Evolutionary conservation across 2,888 invertebrate species (phyloP).

Genomic region (Mimas tiliae): DNA sequence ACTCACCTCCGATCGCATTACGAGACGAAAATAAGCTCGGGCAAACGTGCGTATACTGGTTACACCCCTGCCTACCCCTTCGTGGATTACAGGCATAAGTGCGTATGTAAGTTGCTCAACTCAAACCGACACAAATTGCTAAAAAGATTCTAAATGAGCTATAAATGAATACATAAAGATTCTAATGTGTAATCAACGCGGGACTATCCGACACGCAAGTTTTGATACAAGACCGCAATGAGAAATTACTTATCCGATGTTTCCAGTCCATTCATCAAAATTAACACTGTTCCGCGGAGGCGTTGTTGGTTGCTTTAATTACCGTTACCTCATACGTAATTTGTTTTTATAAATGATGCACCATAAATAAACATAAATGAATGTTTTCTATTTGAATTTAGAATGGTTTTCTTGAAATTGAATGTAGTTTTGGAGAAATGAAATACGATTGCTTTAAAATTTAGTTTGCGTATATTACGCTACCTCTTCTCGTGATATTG

Average conservation of each 20-base stretch:
- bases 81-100: no score
- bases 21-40: no score
- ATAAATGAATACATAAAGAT: constrained; percentile 31
- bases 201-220: constrained; percentile 29
- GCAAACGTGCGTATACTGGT: no score
- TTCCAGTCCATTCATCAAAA: constrained; percentile 65
- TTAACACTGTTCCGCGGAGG: constrained; percentile 48
- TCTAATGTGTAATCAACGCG: constrained; percentile 23
- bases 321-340: constrained; percentile 52
- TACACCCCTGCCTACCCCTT: no score
- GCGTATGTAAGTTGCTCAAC: no score
- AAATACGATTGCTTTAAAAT: background rate
- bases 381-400: constrained; percentile 1
- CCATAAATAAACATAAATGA: constrained; percentile 12
- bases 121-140: background rate
- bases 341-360: constrained; percentile 29
- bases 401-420: background rate
- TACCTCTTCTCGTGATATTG: no score
- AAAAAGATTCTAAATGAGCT: constrained; percentile 10
- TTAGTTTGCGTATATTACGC: background rate
- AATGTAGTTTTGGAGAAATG: background rate
- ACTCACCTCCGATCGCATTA: no score
- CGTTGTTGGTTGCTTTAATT: constrained; percentile 49
- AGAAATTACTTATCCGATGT: constrained; percentile 34
- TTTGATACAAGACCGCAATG: constrained; percentile 25